Conservation (phyloP, 64 coral and sea anemone genomes). For the Montipora cactus region DNA sequence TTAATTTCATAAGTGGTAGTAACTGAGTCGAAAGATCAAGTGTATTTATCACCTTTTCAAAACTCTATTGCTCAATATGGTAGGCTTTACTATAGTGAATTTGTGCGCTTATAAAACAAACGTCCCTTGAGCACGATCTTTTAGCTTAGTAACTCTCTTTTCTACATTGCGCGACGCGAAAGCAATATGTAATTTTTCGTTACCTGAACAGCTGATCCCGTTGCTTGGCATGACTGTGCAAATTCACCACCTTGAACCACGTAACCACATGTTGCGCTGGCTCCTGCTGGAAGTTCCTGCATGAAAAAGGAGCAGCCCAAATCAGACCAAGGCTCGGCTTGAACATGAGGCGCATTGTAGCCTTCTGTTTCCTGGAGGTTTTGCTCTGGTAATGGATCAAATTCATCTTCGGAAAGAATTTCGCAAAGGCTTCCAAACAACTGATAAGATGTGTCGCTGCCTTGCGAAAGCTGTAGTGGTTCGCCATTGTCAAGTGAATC, state of each 20-base stretch:
- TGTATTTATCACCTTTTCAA: too few relatives aligned
- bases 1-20: too few relatives aligned
- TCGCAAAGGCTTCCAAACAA: not conserved
- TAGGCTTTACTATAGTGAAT: too few relatives aligned
- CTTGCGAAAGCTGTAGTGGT: slow-evolving; percentile 26
- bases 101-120: too few relatives aligned
- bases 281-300: not conserved
- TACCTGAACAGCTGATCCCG: not conserved
- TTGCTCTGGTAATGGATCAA: not conserved
- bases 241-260: not conserved
- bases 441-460: not conserved
- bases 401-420: not conserved
- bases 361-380: not conserved
- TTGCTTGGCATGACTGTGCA: not conserved
- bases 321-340: not conserved
- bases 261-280: not conserved
- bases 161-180: too few relatives aligned
- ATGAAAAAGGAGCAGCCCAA: not conserved
- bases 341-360: not conserved
- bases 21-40: too few relatives aligned
- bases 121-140: too few relatives aligned
- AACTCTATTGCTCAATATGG: too few relatives aligned
- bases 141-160: too few relatives aligned
- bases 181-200: too few relatives aligned
- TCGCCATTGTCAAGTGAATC: not conserved